Percentiles rank a stretch among this genome's conserved stretches.
phyloP scores from a whole-genome alignment of 2,888 invertebrate species.

The Holacanthella duospinosa region DNA sequence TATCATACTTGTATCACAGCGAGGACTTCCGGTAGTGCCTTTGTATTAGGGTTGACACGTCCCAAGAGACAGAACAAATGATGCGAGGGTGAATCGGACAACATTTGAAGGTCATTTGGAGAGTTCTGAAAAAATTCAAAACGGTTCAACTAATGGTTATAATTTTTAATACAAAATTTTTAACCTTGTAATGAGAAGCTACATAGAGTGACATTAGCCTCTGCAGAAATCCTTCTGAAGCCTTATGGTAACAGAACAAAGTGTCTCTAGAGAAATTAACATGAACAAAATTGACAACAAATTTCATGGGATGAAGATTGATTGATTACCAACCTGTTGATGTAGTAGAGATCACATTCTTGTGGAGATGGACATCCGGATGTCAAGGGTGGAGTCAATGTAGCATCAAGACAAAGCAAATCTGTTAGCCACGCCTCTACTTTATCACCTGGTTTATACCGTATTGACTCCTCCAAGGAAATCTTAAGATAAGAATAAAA shows the following conservation, averaged over 20 bases:
- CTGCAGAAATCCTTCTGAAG: slow-evolving; percentile 84
- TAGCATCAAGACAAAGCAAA: slow-evolving; percentile 81
- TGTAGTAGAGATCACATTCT: slow-evolving; percentile 75
- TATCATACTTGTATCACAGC: slow-evolving; percentile 67
- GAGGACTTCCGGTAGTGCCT: slow-evolving; percentile 77
- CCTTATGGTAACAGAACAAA: slow-evolving; percentile 90
- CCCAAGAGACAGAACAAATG: slow-evolving; percentile 88
- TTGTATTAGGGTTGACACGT: slow-evolving; percentile 61
- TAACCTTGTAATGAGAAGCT: slow-evolving; percentile 89
- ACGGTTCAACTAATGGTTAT: neutral
- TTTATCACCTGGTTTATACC: slow-evolving; percentile 75
- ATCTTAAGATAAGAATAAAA: slow-evolving; percentile 48
- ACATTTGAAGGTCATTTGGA: slow-evolving; percentile 94
- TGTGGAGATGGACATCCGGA: slow-evolving; percentile 82
- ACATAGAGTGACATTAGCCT: slow-evolving; percentile 86
- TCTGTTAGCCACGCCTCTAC: slow-evolving; percentile 85
- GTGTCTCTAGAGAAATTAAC: slow-evolving; percentile 58
- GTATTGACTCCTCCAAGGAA: slow-evolving; percentile 84
- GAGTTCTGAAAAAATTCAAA: slow-evolving; percentile 57
- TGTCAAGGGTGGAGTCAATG: slow-evolving; percentile 53
- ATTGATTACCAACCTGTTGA: slow-evolving; percentile 49
- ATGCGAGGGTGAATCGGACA: slow-evolving; percentile 98
- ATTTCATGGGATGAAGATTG: neutral
- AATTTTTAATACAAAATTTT: too few species aligned
- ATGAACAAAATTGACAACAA: neutral